phyloP scores from a whole-genome alignment of 2,797 vertebrate genomes.

The Myioborus melanocephalus region DNA sequence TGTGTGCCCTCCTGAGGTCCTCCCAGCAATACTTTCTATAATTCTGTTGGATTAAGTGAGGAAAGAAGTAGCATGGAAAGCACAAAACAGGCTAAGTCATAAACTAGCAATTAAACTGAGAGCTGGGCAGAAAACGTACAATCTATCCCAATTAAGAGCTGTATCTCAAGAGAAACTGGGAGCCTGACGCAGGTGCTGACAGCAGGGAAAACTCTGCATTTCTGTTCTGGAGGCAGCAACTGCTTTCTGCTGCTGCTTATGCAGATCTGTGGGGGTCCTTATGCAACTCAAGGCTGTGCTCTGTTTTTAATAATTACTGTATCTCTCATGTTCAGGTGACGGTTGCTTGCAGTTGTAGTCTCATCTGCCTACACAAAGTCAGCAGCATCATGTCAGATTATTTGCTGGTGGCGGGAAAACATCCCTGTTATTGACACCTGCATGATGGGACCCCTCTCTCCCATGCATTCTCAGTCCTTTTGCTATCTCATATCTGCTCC shows the following conservation, averaged over 20 bases:
- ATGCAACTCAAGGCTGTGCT: background rate
- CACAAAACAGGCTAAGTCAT: conserved; percentile 56
- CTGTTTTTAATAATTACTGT: background rate
- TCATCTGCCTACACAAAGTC: background rate
- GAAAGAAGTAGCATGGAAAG: conserved; percentile 14
- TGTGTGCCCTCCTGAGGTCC: conserved; percentile 54
- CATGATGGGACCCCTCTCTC: background rate
- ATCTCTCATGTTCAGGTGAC: background rate
- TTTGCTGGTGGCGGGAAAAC: background rate
- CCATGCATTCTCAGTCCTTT: background rate
- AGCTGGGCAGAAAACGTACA: conserved; percentile 35
- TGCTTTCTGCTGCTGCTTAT: background rate
- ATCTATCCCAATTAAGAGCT: conserved; percentile 71
- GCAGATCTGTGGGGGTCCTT: background rate
- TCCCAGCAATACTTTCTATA: conserved; percentile 56
- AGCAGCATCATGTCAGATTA: background rate
- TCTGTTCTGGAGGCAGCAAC: conserved; percentile 29
- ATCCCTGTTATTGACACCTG: background rate
- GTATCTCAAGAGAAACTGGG: conserved; percentile 59
- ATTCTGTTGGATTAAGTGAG: conserved; percentile 56
- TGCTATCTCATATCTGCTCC: background rate
- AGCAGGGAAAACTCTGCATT: conserved; percentile 31
- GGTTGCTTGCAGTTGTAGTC: background rate
- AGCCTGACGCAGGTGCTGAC: conserved; percentile 53
- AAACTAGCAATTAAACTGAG: conserved; percentile 49